phyloP scores from a whole-genome alignment of 37 sponge, comb jelly and placozoan genomes.

The Cladorhizidae sp. region DNA sequence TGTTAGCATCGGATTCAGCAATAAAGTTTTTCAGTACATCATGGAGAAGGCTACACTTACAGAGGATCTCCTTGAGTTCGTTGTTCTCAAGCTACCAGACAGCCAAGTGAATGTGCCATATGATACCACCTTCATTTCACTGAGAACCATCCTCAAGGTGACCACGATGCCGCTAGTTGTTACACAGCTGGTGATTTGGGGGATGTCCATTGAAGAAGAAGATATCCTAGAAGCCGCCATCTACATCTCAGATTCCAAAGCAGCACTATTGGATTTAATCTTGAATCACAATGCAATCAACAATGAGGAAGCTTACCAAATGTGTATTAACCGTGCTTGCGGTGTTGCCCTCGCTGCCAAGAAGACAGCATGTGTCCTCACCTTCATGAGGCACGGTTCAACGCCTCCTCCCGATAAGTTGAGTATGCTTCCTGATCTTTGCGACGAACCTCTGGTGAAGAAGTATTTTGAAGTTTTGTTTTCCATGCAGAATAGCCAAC shows the following conservation, averaged over 20 bases:
- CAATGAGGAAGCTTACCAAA: neutral
- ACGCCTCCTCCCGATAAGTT: constrained; percentile 7
- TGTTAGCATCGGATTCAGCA: neutral
- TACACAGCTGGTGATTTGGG: neutral
- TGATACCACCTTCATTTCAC: neutral
- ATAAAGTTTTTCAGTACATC: constrained; percentile 5
- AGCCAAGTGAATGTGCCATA: neutral
- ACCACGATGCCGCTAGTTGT: neutral
- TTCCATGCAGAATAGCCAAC: too few species aligned
- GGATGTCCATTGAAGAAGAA: neutral
- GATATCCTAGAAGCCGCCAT: neutral
- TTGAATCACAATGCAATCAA: neutral
- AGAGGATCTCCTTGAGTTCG: constrained; percentile 2
- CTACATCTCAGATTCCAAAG: neutral
- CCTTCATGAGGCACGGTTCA: neutral
- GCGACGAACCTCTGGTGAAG: neutral
- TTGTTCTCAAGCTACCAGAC: constrained; percentile 8
- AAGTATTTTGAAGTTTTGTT: constrained; percentile 4
- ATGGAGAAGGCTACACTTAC: neutral
- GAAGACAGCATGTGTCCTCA: neutral
- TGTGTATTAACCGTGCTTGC: constrained; percentile 4
- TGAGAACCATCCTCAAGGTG: neutral
- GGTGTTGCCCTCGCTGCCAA: neutral
- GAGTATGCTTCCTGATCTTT: neutral
- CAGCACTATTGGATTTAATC: neutral